Percentiles rank a stretch among this genome's conserved stretches.
These are phyloP conservation scores for Microtus ochrogaster DNA, from an alignment of 2,113 vertebrate species.

Conservation along the genomic window DNA sequence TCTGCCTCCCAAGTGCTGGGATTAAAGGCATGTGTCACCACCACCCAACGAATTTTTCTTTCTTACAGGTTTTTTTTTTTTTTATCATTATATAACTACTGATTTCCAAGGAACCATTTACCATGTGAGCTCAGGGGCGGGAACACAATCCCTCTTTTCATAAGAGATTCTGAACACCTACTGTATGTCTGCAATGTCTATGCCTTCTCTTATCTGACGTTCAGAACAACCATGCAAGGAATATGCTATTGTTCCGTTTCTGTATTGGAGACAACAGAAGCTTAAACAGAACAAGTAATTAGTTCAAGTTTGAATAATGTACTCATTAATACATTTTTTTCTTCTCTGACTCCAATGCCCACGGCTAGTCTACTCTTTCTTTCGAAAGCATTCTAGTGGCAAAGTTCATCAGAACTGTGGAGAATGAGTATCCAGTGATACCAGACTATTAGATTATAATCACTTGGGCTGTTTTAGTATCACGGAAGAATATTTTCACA, in stretches of 20 bases:
- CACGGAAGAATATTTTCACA: slow-evolving; percentile 1
- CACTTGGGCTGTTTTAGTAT: slow-evolving; percentile 16
- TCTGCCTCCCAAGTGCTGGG: too few relatives aligned
- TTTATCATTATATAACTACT: slow-evolving; percentile 17
- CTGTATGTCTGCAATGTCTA: background rate
- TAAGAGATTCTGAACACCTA: background rate
- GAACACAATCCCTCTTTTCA: background rate
- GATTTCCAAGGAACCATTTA: slow-evolving; percentile 14
- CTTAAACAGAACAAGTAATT: slow-evolving; percentile 34
- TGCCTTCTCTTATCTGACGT: background rate
- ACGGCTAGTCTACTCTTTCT: background rate
- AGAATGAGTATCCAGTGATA: background rate
- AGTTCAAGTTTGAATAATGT: slow-evolving; percentile 50
- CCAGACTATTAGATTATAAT: background rate
- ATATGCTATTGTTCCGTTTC: background rate
- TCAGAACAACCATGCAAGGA: background rate
- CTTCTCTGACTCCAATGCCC: background rate
- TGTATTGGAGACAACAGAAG: slow-evolving; percentile 42
- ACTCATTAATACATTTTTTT: background rate
- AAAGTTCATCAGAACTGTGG: background rate
- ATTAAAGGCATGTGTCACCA: too few relatives aligned
- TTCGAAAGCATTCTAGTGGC: background rate
- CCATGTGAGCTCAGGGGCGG: background rate
- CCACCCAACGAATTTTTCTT: background rate
- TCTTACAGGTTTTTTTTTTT: background rate